These are phyloP conservation scores for Peromyscus leucopus DNA, from an alignment of 2,113 vertebrate genomes.

Conservation along the genomic window DNA sequence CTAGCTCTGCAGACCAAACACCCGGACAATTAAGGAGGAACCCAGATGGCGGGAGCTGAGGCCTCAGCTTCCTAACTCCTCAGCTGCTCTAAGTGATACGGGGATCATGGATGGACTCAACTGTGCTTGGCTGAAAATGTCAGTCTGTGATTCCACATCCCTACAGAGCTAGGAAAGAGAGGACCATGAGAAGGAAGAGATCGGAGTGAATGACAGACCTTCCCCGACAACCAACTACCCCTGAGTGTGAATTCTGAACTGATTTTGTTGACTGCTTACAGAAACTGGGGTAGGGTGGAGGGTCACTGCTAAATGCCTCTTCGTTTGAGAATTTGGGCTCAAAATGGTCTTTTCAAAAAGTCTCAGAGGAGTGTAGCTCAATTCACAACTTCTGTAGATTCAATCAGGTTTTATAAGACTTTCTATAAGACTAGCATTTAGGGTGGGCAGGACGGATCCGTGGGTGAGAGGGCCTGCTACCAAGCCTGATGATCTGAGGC, in stretches of 20 bases:
- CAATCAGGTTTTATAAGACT: background rate
- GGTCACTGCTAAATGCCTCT: background rate
- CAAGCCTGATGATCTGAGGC: background rate
- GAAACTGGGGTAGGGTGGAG: background rate
- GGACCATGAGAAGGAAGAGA: background rate
- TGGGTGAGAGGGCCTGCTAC: background rate
- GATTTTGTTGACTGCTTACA: background rate
- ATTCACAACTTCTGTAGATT: background rate
- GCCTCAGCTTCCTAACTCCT: background rate
- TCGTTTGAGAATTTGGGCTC: background rate
- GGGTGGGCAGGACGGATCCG: background rate
- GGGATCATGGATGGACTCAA: background rate
- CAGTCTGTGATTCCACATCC: background rate
- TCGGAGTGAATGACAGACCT: background rate
- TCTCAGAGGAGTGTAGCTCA: background rate
- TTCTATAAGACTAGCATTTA: background rate
- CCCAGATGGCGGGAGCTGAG: fast-evolving
- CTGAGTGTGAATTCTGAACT: background rate
- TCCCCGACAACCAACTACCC: background rate
- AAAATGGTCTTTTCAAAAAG: background rate
- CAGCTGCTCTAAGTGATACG: too few relatives aligned
- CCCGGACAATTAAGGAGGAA: background rate
- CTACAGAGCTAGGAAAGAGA: background rate
- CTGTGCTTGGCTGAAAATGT: background rate
- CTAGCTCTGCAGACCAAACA: background rate